phyloP scores from a whole-genome alignment of 2,113 vertebrate species.

The Scartelaos histophorus region DNA sequence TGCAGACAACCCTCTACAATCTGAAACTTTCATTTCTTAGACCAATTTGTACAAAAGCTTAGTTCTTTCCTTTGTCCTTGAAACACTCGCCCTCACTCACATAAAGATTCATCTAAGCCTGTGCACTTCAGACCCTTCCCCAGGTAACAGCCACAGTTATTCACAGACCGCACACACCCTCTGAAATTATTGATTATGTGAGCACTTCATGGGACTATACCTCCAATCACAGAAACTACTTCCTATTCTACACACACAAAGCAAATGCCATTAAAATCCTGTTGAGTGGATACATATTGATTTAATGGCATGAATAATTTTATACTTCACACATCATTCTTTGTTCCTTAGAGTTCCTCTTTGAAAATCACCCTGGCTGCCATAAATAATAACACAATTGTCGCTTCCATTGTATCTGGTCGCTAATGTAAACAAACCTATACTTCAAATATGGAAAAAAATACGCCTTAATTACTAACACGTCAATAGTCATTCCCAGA shows the following conservation, averaged over 20 bases:
- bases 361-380: neutral
- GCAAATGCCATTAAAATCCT: neutral
- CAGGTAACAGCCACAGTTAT: neutral
- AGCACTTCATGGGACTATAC: neutral
- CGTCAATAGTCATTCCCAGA: too few species aligned
- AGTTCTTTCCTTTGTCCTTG: conserved; percentile 20
- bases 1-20: neutral
- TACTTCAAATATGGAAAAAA: too few species aligned
- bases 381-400: neutral
- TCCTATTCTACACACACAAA: neutral
- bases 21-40: conserved; percentile 2
- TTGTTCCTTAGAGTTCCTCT: neutral
- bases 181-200: neutral
- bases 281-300: neutral
- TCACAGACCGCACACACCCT: neutral
- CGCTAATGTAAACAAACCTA: too few species aligned
- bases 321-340: neutral
- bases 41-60: conserved; percentile 6
- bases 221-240: conserved; percentile 1
- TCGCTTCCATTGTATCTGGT: too few species aligned
- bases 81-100: neutral
- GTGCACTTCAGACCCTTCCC: conserved; percentile 14
- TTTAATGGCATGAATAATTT: neutral
- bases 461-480: too few species aligned
- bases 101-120: conserved; percentile 23